Evolutionary conservation across 1,140 invertebrate species (phyloP).

Genomic region (Drosophila auraria): DNA sequence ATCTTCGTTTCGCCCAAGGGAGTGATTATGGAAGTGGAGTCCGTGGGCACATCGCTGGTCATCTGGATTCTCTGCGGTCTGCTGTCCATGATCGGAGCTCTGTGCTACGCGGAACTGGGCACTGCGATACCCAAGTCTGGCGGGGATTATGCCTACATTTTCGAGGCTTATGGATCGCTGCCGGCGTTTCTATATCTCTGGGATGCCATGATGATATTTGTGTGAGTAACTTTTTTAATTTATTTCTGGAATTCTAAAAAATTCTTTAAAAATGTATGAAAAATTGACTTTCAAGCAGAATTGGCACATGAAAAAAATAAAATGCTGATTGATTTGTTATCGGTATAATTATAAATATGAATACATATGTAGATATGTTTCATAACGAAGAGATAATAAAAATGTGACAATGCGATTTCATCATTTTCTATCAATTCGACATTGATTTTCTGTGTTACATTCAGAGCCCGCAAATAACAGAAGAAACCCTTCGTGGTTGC

Average conservation of each 20-base stretch:
- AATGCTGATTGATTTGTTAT: slow-evolving; percentile 11
- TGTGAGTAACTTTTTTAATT: slow-evolving; percentile 87
- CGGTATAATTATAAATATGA: not conserved
- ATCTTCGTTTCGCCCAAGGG: slow-evolving; percentile 99
- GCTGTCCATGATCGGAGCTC: slow-evolving; percentile 94
- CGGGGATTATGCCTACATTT: slow-evolving; percentile 97
- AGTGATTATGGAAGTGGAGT: slow-evolving; percentile 94
- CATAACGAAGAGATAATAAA: slow-evolving; percentile 1
- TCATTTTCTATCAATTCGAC: not conserved
- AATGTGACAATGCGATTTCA: not conserved
- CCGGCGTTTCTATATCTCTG: slow-evolving; percentile 97
- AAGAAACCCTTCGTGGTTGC: not conserved
- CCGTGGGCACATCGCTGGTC: slow-evolving; percentile 93
- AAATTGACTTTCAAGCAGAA: not conserved
- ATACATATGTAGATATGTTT: not conserved
- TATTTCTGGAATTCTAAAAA: too few relatives aligned
- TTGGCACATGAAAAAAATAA: not conserved
- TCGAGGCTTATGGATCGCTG: slow-evolving; percentile 95
- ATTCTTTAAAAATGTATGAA: not conserved
- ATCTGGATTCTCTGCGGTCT: slow-evolving; percentile 96
- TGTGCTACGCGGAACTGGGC: slow-evolving; percentile 98
- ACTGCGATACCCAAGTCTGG: slow-evolving; percentile 93
- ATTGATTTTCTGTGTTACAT: not conserved
- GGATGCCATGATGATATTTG: slow-evolving; percentile 93
- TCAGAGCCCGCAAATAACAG: not conserved